Base-by-base conservation (phyloP, 1,140 invertebrate genomes). In the Neodiprion virginianus region DNA sequence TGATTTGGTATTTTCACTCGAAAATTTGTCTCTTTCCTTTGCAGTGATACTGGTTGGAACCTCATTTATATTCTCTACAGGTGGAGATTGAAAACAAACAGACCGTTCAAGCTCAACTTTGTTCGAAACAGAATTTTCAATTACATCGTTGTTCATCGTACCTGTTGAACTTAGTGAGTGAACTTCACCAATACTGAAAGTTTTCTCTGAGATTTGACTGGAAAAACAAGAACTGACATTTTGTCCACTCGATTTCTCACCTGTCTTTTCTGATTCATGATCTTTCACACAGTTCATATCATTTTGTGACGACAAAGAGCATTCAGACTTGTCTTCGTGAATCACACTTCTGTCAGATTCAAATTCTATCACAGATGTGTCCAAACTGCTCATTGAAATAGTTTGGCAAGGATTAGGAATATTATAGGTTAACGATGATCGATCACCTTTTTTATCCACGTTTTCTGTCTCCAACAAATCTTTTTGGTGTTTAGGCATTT, bases 401-500 rank as follows among this genome's bases (percentile, higher is more conserved):
- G 28, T 5, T 12, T 61, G 53, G n/a, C 0, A 14, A 61, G 53
- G 53, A 61, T 61, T 17, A 8, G 53, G 53, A 17, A 61, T 61
- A 61, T 61, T 8, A 8, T 61, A 8, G n/a, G 53, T 61, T 17
- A 17, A 12, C 11, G 53, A 61, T 14, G 11, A 12, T 12, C 53
- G n/a, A 17, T 61, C 53, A 5, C 5, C 53, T 61, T 61, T 8
- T 61, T 61, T 61, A 8, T 76, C 72, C n/a, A 75, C 14, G 23
- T 17, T 67, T 28, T 48, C 17, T 21, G 7, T 66, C 7, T 40
- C 71, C 9, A 2, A 48, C 11, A n/a, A 47, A 9, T 49, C 66
- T 49, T 23, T 12, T 21, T 21, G 23, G 74, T 61, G 53, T 21
- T 72, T 72, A 14, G 23, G 71, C 14, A 50, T 72, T 72, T 23